Conservation (phyloP, 2,113 vertebrate species). For the Peromyscus polionotus region DNA sequence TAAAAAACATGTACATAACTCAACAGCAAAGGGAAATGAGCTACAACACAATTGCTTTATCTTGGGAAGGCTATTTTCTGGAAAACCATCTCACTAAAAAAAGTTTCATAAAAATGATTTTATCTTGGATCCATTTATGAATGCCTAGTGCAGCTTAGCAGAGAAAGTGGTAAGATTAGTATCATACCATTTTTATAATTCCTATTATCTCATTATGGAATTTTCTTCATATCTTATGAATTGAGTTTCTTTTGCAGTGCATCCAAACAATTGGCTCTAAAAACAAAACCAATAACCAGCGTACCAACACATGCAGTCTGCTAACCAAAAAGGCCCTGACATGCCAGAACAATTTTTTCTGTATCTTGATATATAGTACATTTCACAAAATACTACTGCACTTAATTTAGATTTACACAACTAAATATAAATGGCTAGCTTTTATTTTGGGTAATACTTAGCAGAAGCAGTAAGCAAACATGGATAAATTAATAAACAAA, state of each 20-base stretch:
- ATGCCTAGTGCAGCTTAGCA: conserved; percentile 75
- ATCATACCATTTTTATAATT: conserved; percentile 77
- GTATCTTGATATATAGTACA: conserved; percentile 86
- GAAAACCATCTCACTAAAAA: conserved; percentile 82
- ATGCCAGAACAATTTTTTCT: conserved; percentile 86
- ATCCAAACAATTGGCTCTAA: conserved; percentile 84
- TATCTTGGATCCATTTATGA: conserved; percentile 75
- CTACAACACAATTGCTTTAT: conserved; percentile 80
- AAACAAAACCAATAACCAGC: conserved; percentile 49
- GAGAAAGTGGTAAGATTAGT: conserved; percentile 74
- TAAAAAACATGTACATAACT: conserved; percentile 74
- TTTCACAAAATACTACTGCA: conserved; percentile 89
- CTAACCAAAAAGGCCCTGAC: conserved; percentile 86
- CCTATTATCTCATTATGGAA: conserved; percentile 72
- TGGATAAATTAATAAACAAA: conserved; percentile 87
- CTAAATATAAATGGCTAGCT: conserved; percentile 87
- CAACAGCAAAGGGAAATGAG: conserved; percentile 77
- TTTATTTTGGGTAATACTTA: conserved; percentile 86
- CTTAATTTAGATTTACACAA: conserved; percentile 88
- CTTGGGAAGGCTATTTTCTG: conserved; percentile 83
- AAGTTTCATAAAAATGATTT: conserved; percentile 80
- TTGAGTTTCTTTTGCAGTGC: conserved; percentile 82
- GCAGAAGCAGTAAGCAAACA: conserved; percentile 89
- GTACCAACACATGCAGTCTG: conserved; percentile 87
- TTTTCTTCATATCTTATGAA: conserved; percentile 80